Evolutionary conservation across 1,140 invertebrate species (phyloP), one percentile per base, ranked within the genome.

Genomic region (Heliconius himera): DNA sequence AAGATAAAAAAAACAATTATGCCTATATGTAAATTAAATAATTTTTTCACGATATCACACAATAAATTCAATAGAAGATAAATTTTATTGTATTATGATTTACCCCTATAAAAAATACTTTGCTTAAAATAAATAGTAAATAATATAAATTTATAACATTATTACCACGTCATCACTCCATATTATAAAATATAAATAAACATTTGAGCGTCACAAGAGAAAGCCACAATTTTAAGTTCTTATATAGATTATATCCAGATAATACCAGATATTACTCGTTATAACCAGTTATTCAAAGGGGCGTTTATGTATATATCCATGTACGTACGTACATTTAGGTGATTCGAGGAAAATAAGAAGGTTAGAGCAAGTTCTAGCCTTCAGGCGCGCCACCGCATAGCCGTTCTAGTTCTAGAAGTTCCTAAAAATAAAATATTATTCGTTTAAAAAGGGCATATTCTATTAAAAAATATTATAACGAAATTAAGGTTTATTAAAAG

Each of bases 371-470:
- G 18, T 22, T 18, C 56, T 92, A 92, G 73, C 91, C 92, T 73
- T 92, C 92, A 8, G 89, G 85, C 78, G 89, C 89, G 74, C 87
- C 89, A 74, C 89, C 89, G 81, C 92, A 92, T 77, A 90, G 81
- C 18, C 86, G 88, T 80, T 92, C 91, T 79, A 94, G 75, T 74
- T 94, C 91, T 51, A 87, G 33, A 13, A 94, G 84, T 72, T 93
- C 91, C 92, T 94, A 84, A 0, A 86, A 85, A 66, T 13, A 29
- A 26, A n/a, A 54, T 54, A 54, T 18, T 54, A 36, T 54, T 20
- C 20, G 20, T 18, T 54, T 54, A 54, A 54, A n/a, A 20, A 13
- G 3, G 0, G 1, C 11, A 46, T 46, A 13, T 54, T 54, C 16
- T n/a, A 54, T 54, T n/a, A 5, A 20, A 54, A 73, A 9, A 56